A percentile compares a stretch with the other conserved stretches of the same genome.
phyloP scores from a whole-genome alignment of 2,888 invertebrate genomes.

The Drosophila tanythrix region DNA sequence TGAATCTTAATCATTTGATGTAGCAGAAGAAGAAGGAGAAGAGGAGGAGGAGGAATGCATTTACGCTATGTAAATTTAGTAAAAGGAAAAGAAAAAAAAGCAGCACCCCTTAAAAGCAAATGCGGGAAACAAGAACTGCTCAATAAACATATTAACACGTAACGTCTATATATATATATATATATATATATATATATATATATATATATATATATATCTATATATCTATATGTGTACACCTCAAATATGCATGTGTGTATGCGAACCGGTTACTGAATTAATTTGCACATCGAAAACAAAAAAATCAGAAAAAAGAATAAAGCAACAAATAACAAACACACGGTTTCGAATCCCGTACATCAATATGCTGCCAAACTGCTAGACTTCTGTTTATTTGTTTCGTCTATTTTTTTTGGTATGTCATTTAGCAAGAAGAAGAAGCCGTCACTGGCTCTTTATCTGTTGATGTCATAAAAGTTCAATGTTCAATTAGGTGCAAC shows the following conservation, averaged over 20 bases:
- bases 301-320: conserved; percentile 6
- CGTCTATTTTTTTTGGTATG: conserved; percentile 3
- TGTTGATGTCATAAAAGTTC: conserved; percentile 71
- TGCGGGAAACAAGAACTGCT: conserved; percentile 28
- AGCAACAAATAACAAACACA: conserved; percentile 10
- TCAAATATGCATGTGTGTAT: conserved; percentile 9
- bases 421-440: conserved; percentile 29
- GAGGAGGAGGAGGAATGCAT: conserved; percentile 1
- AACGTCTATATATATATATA: not conserved
- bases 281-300: conserved; percentile 50
- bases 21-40: not conserved
- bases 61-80: conserved; percentile 30
- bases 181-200: not conserved
- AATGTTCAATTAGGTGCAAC: conserved; percentile 72
- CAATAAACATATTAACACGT: conserved; percentile 44
- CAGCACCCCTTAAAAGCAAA: conserved; percentile 2
- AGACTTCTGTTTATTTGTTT: conserved; percentile 27
- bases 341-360: conserved; percentile 12
- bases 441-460: conserved; percentile 33
- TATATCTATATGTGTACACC: not conserved
- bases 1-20: conserved; percentile 9
- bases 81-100: conserved; percentile 10
- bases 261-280: conserved; percentile 67
- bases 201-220: not conserved
- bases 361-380: conserved; percentile 47